Evolutionary conservation across 2,888 invertebrate species (phyloP).

Genomic region (Drosophila flavopinicola): DNA sequence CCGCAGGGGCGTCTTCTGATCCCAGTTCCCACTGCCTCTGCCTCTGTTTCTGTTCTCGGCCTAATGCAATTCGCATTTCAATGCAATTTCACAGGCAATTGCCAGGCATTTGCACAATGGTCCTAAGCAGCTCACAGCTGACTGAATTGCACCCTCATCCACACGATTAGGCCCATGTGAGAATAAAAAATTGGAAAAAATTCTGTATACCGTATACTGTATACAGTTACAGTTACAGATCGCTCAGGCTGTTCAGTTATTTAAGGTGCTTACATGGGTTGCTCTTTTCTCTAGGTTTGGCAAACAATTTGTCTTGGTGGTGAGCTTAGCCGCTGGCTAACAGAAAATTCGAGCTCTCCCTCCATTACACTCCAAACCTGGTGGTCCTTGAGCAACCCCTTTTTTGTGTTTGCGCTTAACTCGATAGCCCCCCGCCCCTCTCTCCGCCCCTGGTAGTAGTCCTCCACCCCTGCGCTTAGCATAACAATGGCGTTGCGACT

Average conservation of each 20-base stretch:
- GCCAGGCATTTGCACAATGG: constrained; percentile 59
- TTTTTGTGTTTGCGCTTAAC: constrained; percentile 34
- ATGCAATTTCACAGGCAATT: constrained; percentile 76
- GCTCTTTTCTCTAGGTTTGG: constrained; percentile 53
- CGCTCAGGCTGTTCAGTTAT: constrained; percentile 46
- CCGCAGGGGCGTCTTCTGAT: constrained; percentile 60
- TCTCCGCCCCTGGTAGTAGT: no score
- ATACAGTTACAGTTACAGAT: constrained; percentile 51
- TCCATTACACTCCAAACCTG: constrained; percentile 48
- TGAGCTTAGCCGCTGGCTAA: constrained; percentile 69
- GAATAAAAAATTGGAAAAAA: constrained; percentile 49
- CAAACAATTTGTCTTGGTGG: constrained; percentile 75
- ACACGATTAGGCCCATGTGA: constrained; percentile 67
- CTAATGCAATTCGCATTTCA: constrained; percentile 77
- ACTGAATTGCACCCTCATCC: constrained; percentile 46
- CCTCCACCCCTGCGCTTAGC: constrained; percentile 55
- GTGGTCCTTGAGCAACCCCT: constrained; percentile 70
- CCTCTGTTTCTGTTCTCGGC: constrained; percentile 16
- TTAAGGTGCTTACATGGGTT: constrained; percentile 79
- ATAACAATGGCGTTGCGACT: constrained; percentile 79
- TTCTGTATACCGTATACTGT: no score
- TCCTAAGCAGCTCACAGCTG: constrained; percentile 65
- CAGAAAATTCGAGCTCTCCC: constrained; percentile 49
- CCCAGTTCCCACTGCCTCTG: constrained; percentile 3
- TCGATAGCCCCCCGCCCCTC: constrained; percentile 10